Evolutionary conservation across 2,113 vertebrate species (phyloP), one percentile per base, ranked within the genome.

Genomic region (Ascaphus truei): DNA sequence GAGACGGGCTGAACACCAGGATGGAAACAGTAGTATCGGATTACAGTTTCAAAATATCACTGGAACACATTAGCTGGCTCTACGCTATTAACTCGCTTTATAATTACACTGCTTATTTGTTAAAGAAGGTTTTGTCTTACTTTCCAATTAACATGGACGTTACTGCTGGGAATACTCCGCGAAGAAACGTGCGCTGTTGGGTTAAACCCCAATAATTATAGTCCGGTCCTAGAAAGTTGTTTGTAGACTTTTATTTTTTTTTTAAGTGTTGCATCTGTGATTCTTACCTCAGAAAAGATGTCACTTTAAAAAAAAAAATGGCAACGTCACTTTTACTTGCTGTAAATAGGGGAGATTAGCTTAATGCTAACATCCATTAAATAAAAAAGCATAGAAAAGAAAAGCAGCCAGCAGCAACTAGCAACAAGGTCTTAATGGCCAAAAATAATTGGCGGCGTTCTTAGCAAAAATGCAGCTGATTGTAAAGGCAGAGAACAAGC

Each of bases 71-170:
- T 81, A 76, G 81, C 83, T 77, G 83, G 80, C 75, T 72, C 80
- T 74, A 71, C 23, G 11, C 78, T 79, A 81, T 85, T 74, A 83
- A 84, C 84, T 86, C 76, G 59, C 87, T 80, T 82, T 77, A 73
- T 88, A 87, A 91, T 88, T 88, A 85, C 82, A 37, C 76, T 63
- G 82, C 85, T 82, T 82, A 83, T 88, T 85, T 83, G 84, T 85
- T 82, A 53, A 79, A 76, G 76, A 72, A 81, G 81, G 80, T 83
- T 88, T 85, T 82, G 81, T 86, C 84, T 89, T 80, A 58, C 86
- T 81, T 72, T 77, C 76, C 81, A 81, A 82, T 86, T 84, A 90
- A 77, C 61, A 30, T 72, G 82, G 80, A 66, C 75, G 50, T 78
- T 83, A 75, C 83, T 80, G 73, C 0, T 0, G 83, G 80, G 72